Evolutionary conservation across 2,113 vertebrate species (phyloP).

Genomic region (Eonycteris spelaea): DNA sequence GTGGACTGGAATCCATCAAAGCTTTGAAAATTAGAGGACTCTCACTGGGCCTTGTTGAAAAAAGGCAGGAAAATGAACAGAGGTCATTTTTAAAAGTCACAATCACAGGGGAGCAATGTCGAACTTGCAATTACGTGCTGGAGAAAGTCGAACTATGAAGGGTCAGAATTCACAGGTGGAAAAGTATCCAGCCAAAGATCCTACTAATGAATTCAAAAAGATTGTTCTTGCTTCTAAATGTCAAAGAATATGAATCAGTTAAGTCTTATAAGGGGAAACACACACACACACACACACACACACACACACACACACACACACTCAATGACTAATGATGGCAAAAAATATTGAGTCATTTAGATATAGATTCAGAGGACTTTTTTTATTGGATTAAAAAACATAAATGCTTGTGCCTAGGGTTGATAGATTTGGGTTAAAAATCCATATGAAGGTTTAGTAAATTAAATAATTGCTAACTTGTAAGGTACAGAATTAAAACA

Average conservation of each 20-base stretch:
- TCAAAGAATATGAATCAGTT: constrained; percentile 78
- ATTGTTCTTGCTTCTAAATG: constrained; percentile 70
- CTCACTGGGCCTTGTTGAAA: not conserved
- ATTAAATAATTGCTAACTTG: constrained; percentile 53
- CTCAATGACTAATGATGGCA: constrained; percentile 62
- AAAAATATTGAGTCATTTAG: constrained; percentile 65
- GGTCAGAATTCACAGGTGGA: constrained; percentile 63
- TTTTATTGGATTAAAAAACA: constrained; percentile 1
- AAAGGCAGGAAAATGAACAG: constrained; percentile 32
- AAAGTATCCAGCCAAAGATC: constrained; percentile 61
- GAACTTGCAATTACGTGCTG: constrained; percentile 55
- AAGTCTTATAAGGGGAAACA: constrained; percentile 57
- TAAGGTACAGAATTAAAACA: constrained; percentile 40
- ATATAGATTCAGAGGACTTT: constrained; percentile 67
- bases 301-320: not conserved
- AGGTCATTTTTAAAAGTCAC: constrained; percentile 60
- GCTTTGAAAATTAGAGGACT: constrained; percentile 22
- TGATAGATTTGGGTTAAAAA: constrained; percentile 58
- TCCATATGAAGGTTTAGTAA: constrained; percentile 41
- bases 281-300: not conserved
- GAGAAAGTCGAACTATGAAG: constrained; percentile 60
- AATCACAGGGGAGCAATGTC: constrained; percentile 5
- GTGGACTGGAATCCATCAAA: not conserved
- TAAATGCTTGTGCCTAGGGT: constrained; percentile 36
- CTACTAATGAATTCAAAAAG: constrained; percentile 71